Percentiles rank a stretch among this genome's conserved stretches.
Conservation (phyloP, 2,113 vertebrate species). For the Pygoscelis adeliae region DNA sequence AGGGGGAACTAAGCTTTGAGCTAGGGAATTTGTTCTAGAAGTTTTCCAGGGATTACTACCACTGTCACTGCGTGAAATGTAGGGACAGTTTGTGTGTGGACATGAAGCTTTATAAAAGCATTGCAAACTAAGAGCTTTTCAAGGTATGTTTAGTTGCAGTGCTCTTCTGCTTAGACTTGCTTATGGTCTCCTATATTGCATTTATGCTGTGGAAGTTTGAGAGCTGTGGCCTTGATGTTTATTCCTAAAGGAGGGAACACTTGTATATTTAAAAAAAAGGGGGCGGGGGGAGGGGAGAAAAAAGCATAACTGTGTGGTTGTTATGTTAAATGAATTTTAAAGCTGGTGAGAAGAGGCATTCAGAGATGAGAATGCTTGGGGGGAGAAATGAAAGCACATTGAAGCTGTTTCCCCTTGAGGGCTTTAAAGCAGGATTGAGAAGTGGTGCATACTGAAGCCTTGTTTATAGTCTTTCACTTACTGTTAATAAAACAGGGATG, state of each 20-base stretch:
- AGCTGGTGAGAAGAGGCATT: conserved; percentile 48
- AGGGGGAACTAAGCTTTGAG: background rate
- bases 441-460: conserved; percentile 56
- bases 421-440: conserved; percentile 34
- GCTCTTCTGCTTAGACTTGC: conserved; percentile 30
- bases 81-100: background rate
- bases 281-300: background rate
- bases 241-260: conserved; percentile 27
- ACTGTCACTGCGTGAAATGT: background rate
- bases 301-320: conserved; percentile 26
- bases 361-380: conserved; percentile 37
- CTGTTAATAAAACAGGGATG: conserved; percentile 66
- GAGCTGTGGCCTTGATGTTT: conserved; percentile 24
- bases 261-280: background rate
- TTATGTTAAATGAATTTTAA: conserved; percentile 64
- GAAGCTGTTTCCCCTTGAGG: conserved; percentile 38
- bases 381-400: conserved; percentile 39
- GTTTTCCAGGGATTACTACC: conserved; percentile 15
- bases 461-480: conserved; percentile 66
- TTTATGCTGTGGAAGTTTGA: conserved; percentile 5
- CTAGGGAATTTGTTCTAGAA: conserved; percentile 21
- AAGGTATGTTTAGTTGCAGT: conserved; percentile 18
- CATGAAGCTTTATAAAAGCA: background rate
- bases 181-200: background rate
- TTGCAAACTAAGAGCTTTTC: conserved; percentile 27